A percentile compares a stretch with the other conserved stretches of the same genome.
Evolutionary conservation across 2,113 vertebrate genomes (phyloP).

Genomic region (Sarotherodon lohbergeri): DNA sequence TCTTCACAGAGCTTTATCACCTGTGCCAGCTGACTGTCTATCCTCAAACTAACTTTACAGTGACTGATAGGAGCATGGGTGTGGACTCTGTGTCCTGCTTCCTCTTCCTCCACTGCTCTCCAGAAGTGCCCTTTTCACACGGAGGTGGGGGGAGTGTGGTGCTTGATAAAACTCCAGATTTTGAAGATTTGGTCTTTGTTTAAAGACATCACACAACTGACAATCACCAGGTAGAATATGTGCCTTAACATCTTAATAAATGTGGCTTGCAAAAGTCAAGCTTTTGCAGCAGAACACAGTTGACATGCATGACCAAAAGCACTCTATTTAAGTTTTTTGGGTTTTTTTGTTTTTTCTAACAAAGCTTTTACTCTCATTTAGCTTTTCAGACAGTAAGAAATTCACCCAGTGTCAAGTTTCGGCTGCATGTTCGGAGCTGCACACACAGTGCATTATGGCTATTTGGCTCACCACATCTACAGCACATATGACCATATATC

Average conservation of each 20-base stretch:
- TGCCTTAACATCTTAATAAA: neutral
- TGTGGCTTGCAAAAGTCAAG: neutral
- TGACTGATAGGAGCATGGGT: slow-evolving; percentile 39
- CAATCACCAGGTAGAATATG: neutral
- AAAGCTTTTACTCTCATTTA: neutral
- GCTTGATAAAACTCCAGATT: neutral
- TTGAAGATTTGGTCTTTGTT: neutral
- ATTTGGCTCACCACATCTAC: neutral
- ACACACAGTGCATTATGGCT: neutral
- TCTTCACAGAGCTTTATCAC: slow-evolving; percentile 36
- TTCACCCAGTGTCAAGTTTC: neutral
- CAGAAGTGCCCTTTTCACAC: slow-evolving; percentile 37
- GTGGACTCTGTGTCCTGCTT: slow-evolving; percentile 28
- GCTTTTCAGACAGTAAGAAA: neutral
- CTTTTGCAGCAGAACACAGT: neutral
- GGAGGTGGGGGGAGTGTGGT: slow-evolving; percentile 6
- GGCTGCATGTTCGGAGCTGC: neutral
- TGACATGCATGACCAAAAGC: neutral
- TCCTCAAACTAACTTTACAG: slow-evolving; percentile 36
- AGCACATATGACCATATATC: neutral
- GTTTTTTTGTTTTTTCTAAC: neutral
- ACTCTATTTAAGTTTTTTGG: neutral
- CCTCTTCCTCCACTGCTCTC: slow-evolving; percentile 35
- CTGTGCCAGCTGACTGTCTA: slow-evolving; percentile 34
- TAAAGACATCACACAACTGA: neutral